phyloP scores from a whole-genome alignment of 2,113 vertebrate species.

The Lophochroa leadbeateri region DNA sequence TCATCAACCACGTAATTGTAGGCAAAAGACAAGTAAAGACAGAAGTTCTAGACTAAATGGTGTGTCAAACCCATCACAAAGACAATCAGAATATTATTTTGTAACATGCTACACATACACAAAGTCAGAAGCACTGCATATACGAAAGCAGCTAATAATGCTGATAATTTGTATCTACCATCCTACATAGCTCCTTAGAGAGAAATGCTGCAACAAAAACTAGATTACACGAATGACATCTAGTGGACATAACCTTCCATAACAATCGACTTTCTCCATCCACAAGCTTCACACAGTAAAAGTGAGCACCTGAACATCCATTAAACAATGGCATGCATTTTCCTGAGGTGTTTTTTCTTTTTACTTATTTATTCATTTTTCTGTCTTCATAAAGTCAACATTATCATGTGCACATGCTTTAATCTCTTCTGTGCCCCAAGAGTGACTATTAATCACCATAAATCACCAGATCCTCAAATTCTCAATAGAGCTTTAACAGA shows the following conservation, averaged over 20 bases:
- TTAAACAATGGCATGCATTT: not conserved
- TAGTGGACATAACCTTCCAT: conserved; percentile 66
- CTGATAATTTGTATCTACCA: not conserved
- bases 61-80: not conserved
- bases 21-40: not conserved
- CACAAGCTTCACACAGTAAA: not conserved
- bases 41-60: not conserved
- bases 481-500: not conserved
- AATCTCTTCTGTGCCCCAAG: not conserved
- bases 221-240: conserved; percentile 80
- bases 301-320: not conserved
- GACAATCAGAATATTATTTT: conserved; percentile 8
- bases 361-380: not conserved
- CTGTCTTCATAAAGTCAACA: not conserved
- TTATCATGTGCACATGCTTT: not conserved
- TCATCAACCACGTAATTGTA: not conserved
- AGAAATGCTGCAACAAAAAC: not conserved
- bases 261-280: not conserved
- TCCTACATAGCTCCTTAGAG: not conserved
- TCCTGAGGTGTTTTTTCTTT: not conserved
- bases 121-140: not conserved
- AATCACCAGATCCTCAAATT: not conserved
- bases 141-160: conserved; percentile 31
- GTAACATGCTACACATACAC: not conserved
- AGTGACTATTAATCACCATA: not conserved